Evolutionary conservation across 1,140 invertebrate species (phyloP).

Genomic region (Polyergus mexicanus): DNA sequence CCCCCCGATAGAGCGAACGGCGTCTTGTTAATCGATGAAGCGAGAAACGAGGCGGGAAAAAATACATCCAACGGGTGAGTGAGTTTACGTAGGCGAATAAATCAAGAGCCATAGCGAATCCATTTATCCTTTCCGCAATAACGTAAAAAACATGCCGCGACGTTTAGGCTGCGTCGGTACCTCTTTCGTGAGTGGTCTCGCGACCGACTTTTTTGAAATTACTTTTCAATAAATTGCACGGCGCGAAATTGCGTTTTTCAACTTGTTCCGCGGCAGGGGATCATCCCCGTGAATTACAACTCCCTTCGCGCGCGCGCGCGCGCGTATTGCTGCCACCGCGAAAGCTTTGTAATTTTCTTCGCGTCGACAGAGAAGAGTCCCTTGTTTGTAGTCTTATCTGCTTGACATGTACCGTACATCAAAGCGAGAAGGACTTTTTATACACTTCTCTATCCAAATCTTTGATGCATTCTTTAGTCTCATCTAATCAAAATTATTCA

Average conservation of each 20-base stretch:
- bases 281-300: slow-evolving; percentile 42
- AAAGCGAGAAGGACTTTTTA: slow-evolving; percentile 7
- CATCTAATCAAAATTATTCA: slow-evolving; percentile 5
- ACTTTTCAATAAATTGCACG: slow-evolving; percentile 50
- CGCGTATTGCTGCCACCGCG: slow-evolving; percentile 15
- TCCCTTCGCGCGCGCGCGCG: neutral
- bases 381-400: slow-evolving; percentile 24
- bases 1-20: slow-evolving; percentile 28
- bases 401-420: slow-evolving; percentile 24
- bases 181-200: neutral
- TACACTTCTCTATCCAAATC: slow-evolving; percentile 24
- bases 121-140: slow-evolving; percentile 61
- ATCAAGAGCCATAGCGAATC: slow-evolving; percentile 49
- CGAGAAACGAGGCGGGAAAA: slow-evolving; percentile 8
- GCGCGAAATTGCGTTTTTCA: slow-evolving; percentile 23
- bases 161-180: slow-evolving; percentile 18
- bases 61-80: slow-evolving; percentile 11
- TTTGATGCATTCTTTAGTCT: slow-evolving; percentile 22
- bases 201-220: slow-evolving; percentile 45
- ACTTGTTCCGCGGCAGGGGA: neutral
- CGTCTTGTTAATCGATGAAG: slow-evolving; percentile 29
- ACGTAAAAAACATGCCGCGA: slow-evolving; percentile 53
- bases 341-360: slow-evolving; percentile 30
- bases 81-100: slow-evolving; percentile 35
- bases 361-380: slow-evolving; percentile 48